Base-by-base conservation (phyloP, 1,140 invertebrate genomes). In the Zaprionus africanus region DNA sequence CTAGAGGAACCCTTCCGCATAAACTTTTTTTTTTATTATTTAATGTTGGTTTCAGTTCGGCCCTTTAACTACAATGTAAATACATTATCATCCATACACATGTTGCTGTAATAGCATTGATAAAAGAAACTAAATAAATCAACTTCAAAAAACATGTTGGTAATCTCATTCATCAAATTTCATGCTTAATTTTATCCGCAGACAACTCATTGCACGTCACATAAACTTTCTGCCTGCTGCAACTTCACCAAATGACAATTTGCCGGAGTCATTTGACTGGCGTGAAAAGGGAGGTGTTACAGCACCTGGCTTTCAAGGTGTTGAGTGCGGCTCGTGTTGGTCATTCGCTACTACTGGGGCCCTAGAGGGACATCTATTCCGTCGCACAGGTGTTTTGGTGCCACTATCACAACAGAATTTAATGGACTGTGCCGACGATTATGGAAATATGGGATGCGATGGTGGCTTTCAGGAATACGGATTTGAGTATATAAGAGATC, bases 391-490 rank as follows among this genome's bases (percentile, higher is more conserved):
- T 17, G 93, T 95, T 61, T 93, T 97, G 38, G 93, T 96, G 0
- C 95, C 96, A 31, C 93, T 95, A 3, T 95, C 95, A 31, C 94
- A 95, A 54, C 95, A 96, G 75, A 94, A 95, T 41, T 83, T 96
- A 1, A 92, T 96, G 1, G 95, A 96, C 82, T 96, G 95, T 73
- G 94, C 94, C 83, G 95, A 96, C 4, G 94, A 91, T 75, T 93
- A 93, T 62, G 94, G 94, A 5, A 96, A 95, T 90, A 75, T 93
- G 49, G 97, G 96, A 0, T 97, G 96, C 81, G 91, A 94, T 31
- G 96, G 96, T 49, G 96, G 96, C 12, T 92, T 94, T 3, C 94
- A 96, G 93, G 94, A 95, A 69, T 91, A 93, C 15, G 95, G 95
- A 2, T 96, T 95, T 82, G 93, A 94, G 69, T 97, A 97, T 85